Evolutionary conservation across 1,140 invertebrate genomes (phyloP).

Genomic region (Amphibalanus amphitrite): DNA sequence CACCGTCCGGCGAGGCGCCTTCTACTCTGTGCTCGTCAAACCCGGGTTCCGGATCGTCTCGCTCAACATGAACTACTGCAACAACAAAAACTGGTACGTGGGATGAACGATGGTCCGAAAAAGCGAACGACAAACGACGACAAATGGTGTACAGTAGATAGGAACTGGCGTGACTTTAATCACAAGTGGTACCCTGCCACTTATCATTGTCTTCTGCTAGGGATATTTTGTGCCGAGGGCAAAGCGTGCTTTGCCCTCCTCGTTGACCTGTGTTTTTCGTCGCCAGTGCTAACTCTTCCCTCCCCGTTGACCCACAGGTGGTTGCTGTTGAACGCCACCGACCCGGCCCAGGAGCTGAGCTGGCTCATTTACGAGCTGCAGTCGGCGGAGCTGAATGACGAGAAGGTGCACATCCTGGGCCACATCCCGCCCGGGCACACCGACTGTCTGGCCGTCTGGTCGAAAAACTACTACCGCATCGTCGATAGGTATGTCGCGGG

Average conservation of each 20-base stretch:
- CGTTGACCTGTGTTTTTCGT: too few relatives aligned
- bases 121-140: too few relatives aligned
- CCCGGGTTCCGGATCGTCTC: conserved; percentile 77
- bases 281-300: too few relatives aligned
- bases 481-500: conserved; percentile 54
- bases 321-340: conserved; percentile 87
- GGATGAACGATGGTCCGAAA: too few relatives aligned
- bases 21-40: conserved; percentile 74
- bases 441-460: conserved; percentile 86
- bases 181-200: too few relatives aligned
- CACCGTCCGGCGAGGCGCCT: conserved; percentile 68
- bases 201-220: too few relatives aligned
- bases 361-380: conserved; percentile 93
- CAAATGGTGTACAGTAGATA: too few relatives aligned
- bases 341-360: conserved; percentile 82
- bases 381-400: conserved; percentile 75
- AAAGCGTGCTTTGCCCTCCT: too few relatives aligned
- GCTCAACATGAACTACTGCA: conserved; percentile 87
- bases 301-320: too few relatives aligned
- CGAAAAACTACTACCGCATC: conserved; percentile 75
- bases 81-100: conserved; percentile 89
- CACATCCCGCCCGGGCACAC: conserved; percentile 92
- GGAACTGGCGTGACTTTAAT: too few relatives aligned
- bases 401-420: conserved; percentile 93
- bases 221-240: too few relatives aligned